These are phyloP conservation scores for Neodiprion fabricii DNA, from an alignment of 1,140 invertebrate species.

Conservation along the genomic window DNA sequence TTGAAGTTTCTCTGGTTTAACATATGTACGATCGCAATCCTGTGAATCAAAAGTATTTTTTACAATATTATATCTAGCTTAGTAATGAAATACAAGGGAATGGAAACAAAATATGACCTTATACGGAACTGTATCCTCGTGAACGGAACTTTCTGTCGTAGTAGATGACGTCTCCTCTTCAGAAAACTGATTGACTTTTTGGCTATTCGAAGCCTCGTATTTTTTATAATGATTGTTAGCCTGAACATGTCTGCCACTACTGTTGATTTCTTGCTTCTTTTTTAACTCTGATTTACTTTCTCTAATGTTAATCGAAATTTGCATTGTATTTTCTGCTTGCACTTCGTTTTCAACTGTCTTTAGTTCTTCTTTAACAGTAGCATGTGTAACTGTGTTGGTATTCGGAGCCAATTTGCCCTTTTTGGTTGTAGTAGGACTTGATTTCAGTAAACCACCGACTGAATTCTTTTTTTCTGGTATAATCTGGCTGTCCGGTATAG, in stretches of 20 bases:
- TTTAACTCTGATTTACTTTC: conserved; percentile 43
- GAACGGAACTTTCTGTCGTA: conserved; percentile 73
- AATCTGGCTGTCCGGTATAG: conserved; percentile 29
- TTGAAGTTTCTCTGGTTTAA: conserved; percentile 55
- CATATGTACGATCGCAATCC: conserved; percentile 44
- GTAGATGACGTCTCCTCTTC: conserved; percentile 78
- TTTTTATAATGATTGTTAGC: conserved; percentile 52
- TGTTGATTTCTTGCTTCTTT: conserved; percentile 41
- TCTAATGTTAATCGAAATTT: conserved; percentile 30
- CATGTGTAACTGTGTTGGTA: conserved; percentile 14
- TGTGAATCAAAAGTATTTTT: conserved; percentile 28
- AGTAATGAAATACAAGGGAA: not conserved
- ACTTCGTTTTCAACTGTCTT: conserved; percentile 42
- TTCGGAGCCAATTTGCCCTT: conserved; percentile 36
- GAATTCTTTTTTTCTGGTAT: conserved; percentile 33
- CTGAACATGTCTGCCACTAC: conserved; percentile 21
- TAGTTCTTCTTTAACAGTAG: conserved; percentile 40
- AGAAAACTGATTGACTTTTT: conserved; percentile 54
- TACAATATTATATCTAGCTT: not conserved
- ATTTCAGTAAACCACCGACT: conserved; percentile 32
- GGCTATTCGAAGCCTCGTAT: conserved; percentile 46
- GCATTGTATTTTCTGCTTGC: conserved; percentile 22
- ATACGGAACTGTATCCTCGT: conserved; percentile 57
- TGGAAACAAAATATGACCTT: conserved; percentile 35
- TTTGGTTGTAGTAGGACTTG: conserved; percentile 40